Evolutionary conservation across 2,113 vertebrate species (phyloP).

Genomic region (Hiodon tergisus): DNA sequence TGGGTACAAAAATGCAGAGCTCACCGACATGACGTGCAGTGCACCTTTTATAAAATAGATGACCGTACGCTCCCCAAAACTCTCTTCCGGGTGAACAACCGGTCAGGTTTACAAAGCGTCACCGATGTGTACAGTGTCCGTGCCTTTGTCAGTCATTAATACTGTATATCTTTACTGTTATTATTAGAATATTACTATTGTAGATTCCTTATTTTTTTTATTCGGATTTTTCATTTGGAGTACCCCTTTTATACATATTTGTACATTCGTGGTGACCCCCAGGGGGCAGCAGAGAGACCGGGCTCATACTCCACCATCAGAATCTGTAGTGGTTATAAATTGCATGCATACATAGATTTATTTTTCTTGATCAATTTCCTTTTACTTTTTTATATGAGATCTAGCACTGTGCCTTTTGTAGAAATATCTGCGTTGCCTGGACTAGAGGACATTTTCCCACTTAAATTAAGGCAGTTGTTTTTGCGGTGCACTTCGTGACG

Average conservation of each 20-base stretch:
- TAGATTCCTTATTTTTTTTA: conserved; percentile 7
- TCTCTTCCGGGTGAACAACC: too few species aligned
- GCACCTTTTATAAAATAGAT: too few species aligned
- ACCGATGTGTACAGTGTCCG: neutral
- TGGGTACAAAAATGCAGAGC: too few species aligned
- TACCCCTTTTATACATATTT: conserved; percentile 17
- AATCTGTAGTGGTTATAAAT: conserved; percentile 3
- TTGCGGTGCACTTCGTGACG: neutral
- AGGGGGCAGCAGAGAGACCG: too few species aligned
- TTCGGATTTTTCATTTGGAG: conserved; percentile 15
- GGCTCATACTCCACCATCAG: too few species aligned
- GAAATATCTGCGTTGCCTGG: conserved; percentile 24
- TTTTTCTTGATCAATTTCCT: conserved; percentile 15
- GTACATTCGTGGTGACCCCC: neutral
- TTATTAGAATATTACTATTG: neutral
- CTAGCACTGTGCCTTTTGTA: conserved; percentile 51
- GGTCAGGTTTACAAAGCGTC: neutral
- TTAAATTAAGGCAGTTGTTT: conserved; percentile 10
- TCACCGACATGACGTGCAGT: too few species aligned
- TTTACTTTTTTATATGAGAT: conserved; percentile 23
- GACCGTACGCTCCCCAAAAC: too few species aligned
- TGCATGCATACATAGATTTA: conserved; percentile 20
- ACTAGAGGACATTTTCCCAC: conserved; percentile 11
- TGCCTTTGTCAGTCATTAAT: conserved; percentile 19
- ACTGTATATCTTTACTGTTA: conserved; percentile 8